Evolutionary conservation across 1,140 invertebrate species (phyloP).

Genomic region (Leptinotarsa undecemlineata): DNA sequence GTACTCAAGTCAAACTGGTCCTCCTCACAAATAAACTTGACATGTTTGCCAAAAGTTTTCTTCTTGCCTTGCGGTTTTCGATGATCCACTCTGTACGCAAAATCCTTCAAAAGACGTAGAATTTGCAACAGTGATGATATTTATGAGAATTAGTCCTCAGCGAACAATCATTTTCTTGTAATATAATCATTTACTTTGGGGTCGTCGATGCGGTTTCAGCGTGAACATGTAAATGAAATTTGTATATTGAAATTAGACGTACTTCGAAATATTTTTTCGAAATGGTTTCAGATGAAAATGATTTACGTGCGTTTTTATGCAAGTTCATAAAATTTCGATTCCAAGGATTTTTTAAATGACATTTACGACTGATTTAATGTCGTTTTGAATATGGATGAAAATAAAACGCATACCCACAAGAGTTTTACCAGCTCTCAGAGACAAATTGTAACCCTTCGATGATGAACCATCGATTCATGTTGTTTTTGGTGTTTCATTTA

Average conservation of each 20-base stretch:
- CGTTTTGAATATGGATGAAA: not conserved
- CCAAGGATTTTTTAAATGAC: not conserved
- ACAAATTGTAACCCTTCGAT: too few relatives aligned
- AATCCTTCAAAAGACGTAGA: not conserved
- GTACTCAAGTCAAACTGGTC: not conserved
- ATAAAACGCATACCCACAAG: not conserved
- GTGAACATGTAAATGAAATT: not conserved
- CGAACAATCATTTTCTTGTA: too few relatives aligned
- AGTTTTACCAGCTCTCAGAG: too few relatives aligned
- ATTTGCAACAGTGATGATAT: not conserved
- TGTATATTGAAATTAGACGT: not conserved
- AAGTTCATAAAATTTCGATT: constrained; percentile 1
- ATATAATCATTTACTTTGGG: not conserved
- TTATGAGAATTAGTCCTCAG: not conserved
- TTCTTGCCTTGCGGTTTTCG: not conserved
- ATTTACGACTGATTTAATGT: constrained; percentile 6
- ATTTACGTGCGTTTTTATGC: not conserved
- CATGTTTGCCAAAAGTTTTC: not conserved
- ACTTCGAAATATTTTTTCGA: not conserved
- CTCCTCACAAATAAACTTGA: not conserved
- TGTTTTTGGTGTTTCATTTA: too few relatives aligned
- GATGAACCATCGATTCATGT: too few relatives aligned
- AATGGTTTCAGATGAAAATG: not conserved
- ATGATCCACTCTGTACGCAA: not conserved
- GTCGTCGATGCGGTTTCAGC: not conserved